Base-by-base conservation (phyloP, 2,113 vertebrate species). In the Campylomormyrus tamandua region DNA sequence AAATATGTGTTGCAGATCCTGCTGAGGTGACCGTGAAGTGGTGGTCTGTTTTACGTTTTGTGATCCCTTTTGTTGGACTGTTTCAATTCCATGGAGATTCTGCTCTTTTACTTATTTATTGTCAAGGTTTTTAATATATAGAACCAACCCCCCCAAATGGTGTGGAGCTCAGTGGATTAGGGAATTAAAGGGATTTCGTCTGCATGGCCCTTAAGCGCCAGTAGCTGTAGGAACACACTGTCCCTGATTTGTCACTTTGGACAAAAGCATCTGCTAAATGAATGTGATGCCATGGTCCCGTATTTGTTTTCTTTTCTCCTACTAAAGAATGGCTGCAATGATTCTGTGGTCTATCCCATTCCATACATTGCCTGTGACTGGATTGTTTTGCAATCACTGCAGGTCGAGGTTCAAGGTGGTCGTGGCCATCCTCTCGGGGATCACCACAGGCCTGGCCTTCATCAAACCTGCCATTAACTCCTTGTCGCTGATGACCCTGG, bases 391-490 rank as follows among this genome's bases (percentile, higher is more conserved):
- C 21, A 13, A 52, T 83, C 35, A 24, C 52, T 56, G 77, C 90
- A 99, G 98, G 93, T 97, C 97, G 6, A 95, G 98, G 92, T 99
- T 99, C 95, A 99, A 99, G 96, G 96, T 96, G 89, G 97, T 97
- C 6, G 97, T 99, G 2, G 98, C 96, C 45, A 94, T 99, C 88
- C 93, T 99, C 85, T 99, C 98, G 49, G 98, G 97, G 31, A 95
- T 99, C 90, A 97, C 97, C 49, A 99, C 98, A 0, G 97, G 96
- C 24, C 94, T 99, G 49, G 98, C 98, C 0, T 99, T 99, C 87
- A 96, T 99, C 74, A 99, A 99, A 89, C 98, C 98, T 0, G 96
- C 98, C 35, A 97, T 99, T 93, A 99, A 99, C 94, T 99, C 96
- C n/a, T 96, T 99, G 93, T 98, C 98, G 0, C 94, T 99, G 53